Evolutionary conservation across 2,888 invertebrate species (phyloP).

Genomic region (Drosophila buzzatii): DNA sequence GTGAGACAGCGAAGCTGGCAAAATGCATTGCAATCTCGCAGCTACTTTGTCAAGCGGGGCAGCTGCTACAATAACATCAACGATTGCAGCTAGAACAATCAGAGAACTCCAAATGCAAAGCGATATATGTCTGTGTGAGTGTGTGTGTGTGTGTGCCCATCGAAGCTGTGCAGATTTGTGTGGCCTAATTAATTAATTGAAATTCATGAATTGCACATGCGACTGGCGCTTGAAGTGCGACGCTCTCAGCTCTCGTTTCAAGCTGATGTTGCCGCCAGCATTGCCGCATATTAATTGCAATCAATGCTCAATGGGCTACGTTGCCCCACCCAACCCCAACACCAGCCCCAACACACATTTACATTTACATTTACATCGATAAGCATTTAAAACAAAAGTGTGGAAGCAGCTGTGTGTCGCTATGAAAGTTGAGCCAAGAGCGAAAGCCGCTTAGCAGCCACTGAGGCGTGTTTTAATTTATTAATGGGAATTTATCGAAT

Average conservation of each 20-base stretch:
- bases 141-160: too few species aligned
- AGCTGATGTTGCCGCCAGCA: conserved; percentile 45
- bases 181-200: conserved; percentile 79
- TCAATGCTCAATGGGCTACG: conserved; percentile 72
- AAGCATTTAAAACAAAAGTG: conserved; percentile 58
- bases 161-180: conserved; percentile 62
- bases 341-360: too few species aligned
- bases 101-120: conserved; percentile 57
- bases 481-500: conserved; percentile 57
- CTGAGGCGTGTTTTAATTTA: conserved; percentile 58
- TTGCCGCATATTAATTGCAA: conserved; percentile 73
- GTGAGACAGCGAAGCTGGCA: conserved; percentile 15
- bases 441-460: conserved; percentile 69
- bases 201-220: conserved; percentile 80
- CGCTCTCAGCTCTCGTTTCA: conserved; percentile 9
- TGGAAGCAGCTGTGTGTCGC: conserved; percentile 1
- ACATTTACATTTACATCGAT: neutral
- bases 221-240: conserved; percentile 65
- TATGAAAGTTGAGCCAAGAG: conserved; percentile 47
- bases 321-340: neutral
- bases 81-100: conserved; percentile 31
- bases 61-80: conserved; percentile 61
- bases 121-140: conserved; percentile 24
- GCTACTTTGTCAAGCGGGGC: conserved; percentile 75
- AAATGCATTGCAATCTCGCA: conserved; percentile 79